Percentiles rank a stretch among this genome's conserved stretches.
phyloP scores from a whole-genome alignment of 2,797 vertebrate genomes.

The Oreochromis grahami region DNA sequence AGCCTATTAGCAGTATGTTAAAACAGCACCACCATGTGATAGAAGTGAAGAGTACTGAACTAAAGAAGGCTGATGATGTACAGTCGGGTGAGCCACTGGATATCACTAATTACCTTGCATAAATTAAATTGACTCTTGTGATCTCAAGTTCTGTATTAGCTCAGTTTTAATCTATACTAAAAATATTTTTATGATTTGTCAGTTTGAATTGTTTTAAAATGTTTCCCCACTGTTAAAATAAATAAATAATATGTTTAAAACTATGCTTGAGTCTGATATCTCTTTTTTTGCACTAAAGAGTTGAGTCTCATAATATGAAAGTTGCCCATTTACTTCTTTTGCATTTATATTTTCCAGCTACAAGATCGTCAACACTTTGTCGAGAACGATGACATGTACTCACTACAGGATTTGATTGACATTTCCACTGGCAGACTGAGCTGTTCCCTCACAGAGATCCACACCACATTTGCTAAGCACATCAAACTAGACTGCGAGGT shows the following conservation, averaged over 20 bases:
- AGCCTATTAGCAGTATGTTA: neutral
- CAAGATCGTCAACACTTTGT: constrained; percentile 98
- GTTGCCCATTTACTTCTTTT: neutral
- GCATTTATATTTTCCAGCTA: constrained; percentile 72
- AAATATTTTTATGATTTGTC: neutral
- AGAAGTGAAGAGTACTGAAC: neutral
- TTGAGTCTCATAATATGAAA: neutral
- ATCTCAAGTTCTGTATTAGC: neutral
- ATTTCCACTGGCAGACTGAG: constrained; percentile 86
- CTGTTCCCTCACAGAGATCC: constrained; percentile 92
- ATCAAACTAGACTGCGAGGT: constrained; percentile 98
- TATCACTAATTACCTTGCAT: neutral
- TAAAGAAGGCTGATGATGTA: neutral
- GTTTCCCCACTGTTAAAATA: neutral
- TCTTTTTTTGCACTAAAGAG: neutral
- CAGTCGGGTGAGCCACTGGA: neutral
- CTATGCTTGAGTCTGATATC: neutral
- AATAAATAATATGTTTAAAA: neutral
- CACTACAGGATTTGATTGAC: constrained; percentile 93
- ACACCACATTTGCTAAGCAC: constrained; percentile 97
- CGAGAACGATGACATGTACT: constrained; percentile 98
- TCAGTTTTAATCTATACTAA: neutral
- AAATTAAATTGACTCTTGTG: neutral
- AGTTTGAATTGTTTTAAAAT: neutral
- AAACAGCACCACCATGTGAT: constrained; percentile 31